Conservation (phyloP, 2,797 vertebrate genomes). For the Furcifer pardalis region DNA sequence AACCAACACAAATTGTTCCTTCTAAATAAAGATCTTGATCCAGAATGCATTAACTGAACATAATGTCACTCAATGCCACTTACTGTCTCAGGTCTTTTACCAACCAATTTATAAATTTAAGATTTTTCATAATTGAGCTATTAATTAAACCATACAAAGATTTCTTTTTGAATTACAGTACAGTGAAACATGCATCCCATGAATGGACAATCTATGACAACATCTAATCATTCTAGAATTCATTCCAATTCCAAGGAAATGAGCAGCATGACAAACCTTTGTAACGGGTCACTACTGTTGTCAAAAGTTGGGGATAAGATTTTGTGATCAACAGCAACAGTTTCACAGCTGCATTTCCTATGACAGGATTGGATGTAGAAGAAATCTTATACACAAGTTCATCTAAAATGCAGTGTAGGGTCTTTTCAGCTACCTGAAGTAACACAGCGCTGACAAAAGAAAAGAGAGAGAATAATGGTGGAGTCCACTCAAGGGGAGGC, state of each 20-base stretch:
- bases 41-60: neutral
- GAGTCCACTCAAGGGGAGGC: neutral
- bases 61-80: neutral
- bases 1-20: too few relatives aligned
- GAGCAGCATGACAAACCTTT: constrained; percentile 79
- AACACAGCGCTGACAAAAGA: constrained; percentile 76
- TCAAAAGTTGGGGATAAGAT: constrained; percentile 74
- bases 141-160: constrained; percentile 6
- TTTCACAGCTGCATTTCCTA: constrained; percentile 82
- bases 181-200: neutral
- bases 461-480: constrained; percentile 24
- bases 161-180: neutral
- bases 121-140: constrained; percentile 27
- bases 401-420: constrained; percentile 83
- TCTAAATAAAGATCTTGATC: neutral
- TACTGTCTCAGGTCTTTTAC: neutral
- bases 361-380: constrained; percentile 79
- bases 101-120: neutral
- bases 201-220: neutral
- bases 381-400: constrained; percentile 90
- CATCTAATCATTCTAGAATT: neutral
- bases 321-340: constrained; percentile 80
- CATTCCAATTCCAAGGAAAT: constrained; percentile 30
- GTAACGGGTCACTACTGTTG: constrained; percentile 79
- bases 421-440: constrained; percentile 74